Percentiles rank a stretch among this genome's conserved stretches.
These are phyloP conservation scores for Silurus glanis DNA, from an alignment of 2,113 vertebrate species.

Conservation along the genomic window DNA sequence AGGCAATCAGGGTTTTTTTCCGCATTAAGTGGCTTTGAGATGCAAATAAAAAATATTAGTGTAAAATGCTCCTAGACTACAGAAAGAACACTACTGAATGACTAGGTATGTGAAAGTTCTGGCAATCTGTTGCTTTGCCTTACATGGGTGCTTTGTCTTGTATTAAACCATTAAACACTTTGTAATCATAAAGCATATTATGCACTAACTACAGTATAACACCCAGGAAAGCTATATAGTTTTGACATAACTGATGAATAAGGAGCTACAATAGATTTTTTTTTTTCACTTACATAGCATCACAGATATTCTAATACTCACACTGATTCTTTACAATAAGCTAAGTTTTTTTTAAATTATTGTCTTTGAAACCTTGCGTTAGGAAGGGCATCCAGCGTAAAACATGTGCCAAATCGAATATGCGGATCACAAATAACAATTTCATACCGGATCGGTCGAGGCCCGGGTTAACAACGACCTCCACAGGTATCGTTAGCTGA, in stretches of 20 bases:
- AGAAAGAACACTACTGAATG: not conserved
- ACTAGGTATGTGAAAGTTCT: not conserved
- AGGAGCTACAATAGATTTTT: not conserved
- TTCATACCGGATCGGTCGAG: too few relatives aligned
- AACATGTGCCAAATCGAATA: too few relatives aligned
- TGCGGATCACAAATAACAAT: too few relatives aligned
- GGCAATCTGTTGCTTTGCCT: not conserved
- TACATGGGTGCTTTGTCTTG: not conserved
- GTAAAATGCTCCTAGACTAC: not conserved
- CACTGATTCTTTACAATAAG: not conserved
- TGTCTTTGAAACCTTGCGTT: not conserved
- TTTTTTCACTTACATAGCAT: not conserved
- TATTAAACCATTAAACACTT: not conserved
- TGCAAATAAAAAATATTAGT: not conserved
- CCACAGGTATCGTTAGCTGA: too few relatives aligned
- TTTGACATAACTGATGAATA: not conserved
- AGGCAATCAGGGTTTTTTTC: not conserved
- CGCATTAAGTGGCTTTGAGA: constrained; percentile 1
- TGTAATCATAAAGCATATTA: not conserved
- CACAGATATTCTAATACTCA: not conserved
- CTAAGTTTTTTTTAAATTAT: not conserved
- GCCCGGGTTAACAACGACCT: too few relatives aligned
- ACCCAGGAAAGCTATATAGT: not conserved
- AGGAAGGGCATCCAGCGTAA: too few relatives aligned
- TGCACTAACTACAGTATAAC: not conserved